Evolutionary conservation across 2,113 vertebrate genomes (phyloP).

Genomic region (Ictidomys tridecemlineatus): DNA sequence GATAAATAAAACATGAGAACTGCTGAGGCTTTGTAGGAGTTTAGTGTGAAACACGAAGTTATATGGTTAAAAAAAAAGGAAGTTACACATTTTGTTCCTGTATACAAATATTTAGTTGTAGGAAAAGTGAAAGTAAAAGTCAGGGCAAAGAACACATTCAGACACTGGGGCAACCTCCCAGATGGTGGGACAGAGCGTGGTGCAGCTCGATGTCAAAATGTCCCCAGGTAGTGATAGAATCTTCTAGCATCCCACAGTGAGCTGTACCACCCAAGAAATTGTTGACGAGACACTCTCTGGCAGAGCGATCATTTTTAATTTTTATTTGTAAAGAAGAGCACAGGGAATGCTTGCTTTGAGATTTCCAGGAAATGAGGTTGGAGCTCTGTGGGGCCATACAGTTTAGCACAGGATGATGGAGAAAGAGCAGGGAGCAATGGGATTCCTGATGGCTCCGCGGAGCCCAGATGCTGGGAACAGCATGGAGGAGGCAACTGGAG

Average conservation of each 20-base stretch:
- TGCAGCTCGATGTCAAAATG: fast-evolving
- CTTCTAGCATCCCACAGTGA: background rate
- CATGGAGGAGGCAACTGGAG: fast-evolving
- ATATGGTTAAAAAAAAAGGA: background rate
- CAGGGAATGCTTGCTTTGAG: background rate
- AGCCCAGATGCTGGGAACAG: background rate
- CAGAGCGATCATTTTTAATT: background rate
- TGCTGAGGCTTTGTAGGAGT: background rate
- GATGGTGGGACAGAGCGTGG: fast-evolving
- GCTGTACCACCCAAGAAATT: fast-evolving
- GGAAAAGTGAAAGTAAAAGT: background rate
- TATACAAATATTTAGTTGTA: background rate
- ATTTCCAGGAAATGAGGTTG: background rate
- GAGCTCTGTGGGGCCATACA: background rate
- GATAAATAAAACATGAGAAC: background rate
- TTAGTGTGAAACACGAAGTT: background rate
- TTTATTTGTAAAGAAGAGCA: background rate
- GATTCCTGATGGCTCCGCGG: fast-evolving
- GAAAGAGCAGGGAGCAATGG: fast-evolving
- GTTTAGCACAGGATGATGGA: background rate
- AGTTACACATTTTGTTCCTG: background rate
- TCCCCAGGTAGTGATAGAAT: fast-evolving
- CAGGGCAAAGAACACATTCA: background rate
- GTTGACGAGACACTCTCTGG: no score
- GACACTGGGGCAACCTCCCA: background rate